Conservation (phyloP, 2,797 vertebrate species). For the Malacoraja senta region DNA sequence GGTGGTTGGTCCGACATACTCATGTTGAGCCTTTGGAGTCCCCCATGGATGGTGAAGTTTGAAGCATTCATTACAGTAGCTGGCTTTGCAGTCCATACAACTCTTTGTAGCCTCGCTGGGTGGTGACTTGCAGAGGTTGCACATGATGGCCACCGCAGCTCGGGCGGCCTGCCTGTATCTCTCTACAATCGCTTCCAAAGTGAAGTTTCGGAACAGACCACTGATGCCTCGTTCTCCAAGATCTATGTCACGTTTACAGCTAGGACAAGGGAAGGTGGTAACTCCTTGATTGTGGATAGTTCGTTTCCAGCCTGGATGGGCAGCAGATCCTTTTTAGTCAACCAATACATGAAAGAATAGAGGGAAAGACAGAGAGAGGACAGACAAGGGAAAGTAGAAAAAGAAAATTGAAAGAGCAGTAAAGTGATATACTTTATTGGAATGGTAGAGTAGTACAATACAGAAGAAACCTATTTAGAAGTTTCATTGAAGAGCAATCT, state of each 20-base stretch:
- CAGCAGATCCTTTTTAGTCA: conserved; percentile 58
- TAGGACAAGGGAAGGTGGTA: conserved; percentile 81
- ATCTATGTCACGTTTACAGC: conserved; percentile 87
- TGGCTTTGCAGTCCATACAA: conserved; percentile 95
- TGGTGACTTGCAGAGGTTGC: conserved; percentile 85
- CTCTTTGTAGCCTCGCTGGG: conserved; percentile 92
- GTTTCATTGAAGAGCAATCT: not conserved
- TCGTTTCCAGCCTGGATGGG: conserved; percentile 78
- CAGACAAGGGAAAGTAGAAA: conserved; percentile 43
- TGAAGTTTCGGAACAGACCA: conserved; percentile 92
- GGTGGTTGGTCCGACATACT: conserved; percentile 89
- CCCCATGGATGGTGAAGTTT: conserved; percentile 95
- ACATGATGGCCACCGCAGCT: conserved; percentile 87
- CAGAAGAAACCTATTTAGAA: not conserved
- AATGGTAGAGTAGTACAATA: not conserved
- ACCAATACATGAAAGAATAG: conserved; percentile 21
- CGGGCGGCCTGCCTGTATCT: conserved; percentile 89
- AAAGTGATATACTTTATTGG: conserved; percentile 20
- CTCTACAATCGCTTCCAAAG: conserved; percentile 91
- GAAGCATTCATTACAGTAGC: conserved; percentile 95
- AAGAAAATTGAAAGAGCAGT: conserved; percentile 36
- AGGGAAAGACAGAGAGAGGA: conserved; percentile 42
- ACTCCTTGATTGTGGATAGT: conserved; percentile 78
- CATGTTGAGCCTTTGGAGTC: conserved; percentile 86
- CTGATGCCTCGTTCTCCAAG: conserved; percentile 91